phyloP scores from a whole-genome alignment of 2,888 invertebrate species.

The Megamerina dolium region DNA sequence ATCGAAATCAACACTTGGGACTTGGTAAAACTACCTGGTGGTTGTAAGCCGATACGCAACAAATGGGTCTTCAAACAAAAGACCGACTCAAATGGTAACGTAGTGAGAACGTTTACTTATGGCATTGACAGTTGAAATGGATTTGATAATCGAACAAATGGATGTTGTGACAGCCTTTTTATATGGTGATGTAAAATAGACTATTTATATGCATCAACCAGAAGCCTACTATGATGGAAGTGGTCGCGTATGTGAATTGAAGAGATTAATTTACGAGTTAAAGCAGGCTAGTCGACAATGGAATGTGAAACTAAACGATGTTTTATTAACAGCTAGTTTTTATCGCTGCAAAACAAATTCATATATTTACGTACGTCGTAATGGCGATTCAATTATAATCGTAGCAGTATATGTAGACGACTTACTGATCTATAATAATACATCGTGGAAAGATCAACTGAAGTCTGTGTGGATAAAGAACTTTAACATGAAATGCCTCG shows the following conservation, averaged over 20 bases:
- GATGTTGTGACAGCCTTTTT: conserved; percentile 17
- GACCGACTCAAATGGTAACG: conserved; percentile 18
- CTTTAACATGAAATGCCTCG: conserved; percentile 12
- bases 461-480: conserved; percentile 2
- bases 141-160: conserved; percentile 10
- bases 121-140: conserved; percentile 10
- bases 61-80: conserved; percentile 29
- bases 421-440: conserved; percentile 11
- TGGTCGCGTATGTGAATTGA: conserved; percentile 7
- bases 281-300: no score
- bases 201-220: conserved; percentile 14
- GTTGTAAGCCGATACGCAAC: no score
- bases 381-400: conserved; percentile 2
- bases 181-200: conserved; percentile 12
- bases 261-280: conserved; percentile 17
- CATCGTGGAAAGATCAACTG: conserved; percentile 3
- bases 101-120: conserved; percentile 18
- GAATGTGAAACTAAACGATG: no score
- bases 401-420: conserved; percentile 4
- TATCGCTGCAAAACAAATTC: no score
- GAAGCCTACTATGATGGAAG: conserved; percentile 12
- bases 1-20: conserved; percentile 12
- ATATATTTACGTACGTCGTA: conserved; percentile 11
- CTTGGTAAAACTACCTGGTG: conserved; percentile 11
- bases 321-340: conserved; percentile 17